Evolutionary conservation across 2,797 vertebrate genomes (phyloP), one percentile per base, ranked within the genome.

Genomic region (Paguma larvata): DNA sequence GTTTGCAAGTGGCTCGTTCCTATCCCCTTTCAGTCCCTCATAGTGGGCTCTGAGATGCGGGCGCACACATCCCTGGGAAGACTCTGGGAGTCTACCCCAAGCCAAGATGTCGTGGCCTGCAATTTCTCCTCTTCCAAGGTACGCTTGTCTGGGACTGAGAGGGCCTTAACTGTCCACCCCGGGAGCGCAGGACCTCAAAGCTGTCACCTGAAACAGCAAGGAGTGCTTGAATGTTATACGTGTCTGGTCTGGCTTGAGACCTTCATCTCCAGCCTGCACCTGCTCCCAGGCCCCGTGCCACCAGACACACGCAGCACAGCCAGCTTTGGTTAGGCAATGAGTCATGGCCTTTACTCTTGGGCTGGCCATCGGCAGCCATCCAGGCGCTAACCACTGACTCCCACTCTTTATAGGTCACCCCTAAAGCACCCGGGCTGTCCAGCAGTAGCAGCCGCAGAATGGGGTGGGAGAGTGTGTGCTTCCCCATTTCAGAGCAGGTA

Each of bases 221-320:
- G 98, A 98, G 98, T 97, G 98, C 98, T 96, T 95, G 98, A 98
- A 99, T 98, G 97, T 98, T 98, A 98, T 85, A 98, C 98, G 99
- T 98, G 99, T 99, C 98, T 99, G 97, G 98, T 98, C 98, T 99
- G 99, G 99, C 99, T 99, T 98, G 98, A 98, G 98, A 98, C 99
- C 99, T 99, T 99, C 98, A 99, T 99, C 98, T 99, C 98, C 97
- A 53, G 27, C n/a, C 44, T n/a, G 46, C 8, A 12, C 51, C 23
- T 0, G 0, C 59, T 46, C 34, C 48, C 92, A 90, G 73, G 34
- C 25, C 77, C 48, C 80, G 62, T 41, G 90, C 44, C 27, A 15
- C 79, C 87, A 80, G 1, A 56, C 12, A 56, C 32, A 62, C 2
- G 27, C 59, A 48, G 94, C 98, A 97, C 99, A 99, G 99, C 99